Conservation (phyloP, 2,113 vertebrate species). For the Aviceda subcristata region DNA sequence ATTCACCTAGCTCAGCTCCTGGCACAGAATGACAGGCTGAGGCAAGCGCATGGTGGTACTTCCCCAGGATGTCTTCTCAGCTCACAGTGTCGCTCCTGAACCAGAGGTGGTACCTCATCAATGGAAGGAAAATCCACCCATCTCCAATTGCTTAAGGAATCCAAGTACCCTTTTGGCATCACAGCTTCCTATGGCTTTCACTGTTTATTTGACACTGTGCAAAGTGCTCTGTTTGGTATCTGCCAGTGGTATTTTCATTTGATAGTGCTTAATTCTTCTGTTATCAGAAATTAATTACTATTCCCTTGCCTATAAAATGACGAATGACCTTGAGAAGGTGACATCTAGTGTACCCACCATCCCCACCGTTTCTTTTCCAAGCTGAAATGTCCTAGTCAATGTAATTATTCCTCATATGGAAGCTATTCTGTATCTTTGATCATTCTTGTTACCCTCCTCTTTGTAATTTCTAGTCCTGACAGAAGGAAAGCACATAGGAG, state of each 20-base stretch:
- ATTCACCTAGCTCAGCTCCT: background rate
- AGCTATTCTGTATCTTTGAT: background rate
- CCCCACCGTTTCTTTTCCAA: background rate
- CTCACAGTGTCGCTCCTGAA: background rate
- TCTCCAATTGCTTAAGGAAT: background rate
- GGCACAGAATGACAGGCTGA: background rate
- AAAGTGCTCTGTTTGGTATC: background rate
- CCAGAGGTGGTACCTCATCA: background rate
- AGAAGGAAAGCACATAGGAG: background rate
- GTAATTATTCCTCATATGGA: background rate
- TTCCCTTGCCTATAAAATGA: background rate
- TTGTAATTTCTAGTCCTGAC: background rate
- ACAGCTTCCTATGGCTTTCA: background rate
- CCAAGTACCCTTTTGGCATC: background rate
- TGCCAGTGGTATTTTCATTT: background rate
- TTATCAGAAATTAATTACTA: background rate
- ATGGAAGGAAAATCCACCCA: background rate
- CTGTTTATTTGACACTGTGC: background rate
- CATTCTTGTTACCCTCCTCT: background rate
- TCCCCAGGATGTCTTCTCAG: background rate
- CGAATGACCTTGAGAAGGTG: background rate
- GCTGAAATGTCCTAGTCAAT: background rate
- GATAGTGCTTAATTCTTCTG: background rate
- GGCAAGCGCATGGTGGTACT: rapidly evolving
- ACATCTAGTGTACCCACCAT: background rate